Percentiles rank a stretch among this genome's conserved stretches.
phyloP scores from a whole-genome alignment of 2,113 vertebrate genomes.

The Thinocorus orbignyianus region DNA sequence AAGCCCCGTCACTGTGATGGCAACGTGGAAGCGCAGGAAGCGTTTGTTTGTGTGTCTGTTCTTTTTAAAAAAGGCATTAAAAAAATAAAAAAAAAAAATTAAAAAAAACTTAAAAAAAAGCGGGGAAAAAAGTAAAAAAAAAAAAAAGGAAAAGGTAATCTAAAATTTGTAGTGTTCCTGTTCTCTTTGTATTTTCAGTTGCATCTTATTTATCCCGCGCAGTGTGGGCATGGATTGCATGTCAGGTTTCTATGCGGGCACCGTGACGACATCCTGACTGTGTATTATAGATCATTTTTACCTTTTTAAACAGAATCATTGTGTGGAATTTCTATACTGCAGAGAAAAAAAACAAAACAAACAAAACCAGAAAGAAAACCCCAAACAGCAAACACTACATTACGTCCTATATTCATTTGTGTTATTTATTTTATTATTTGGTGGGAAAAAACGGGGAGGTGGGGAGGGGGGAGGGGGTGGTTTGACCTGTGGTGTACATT shows the following conservation, averaged over 20 bases:
- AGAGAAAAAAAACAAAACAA: no score
- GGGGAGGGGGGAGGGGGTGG: background rate
- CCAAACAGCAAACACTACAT: conserved; percentile 72
- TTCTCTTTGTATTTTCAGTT: conserved; percentile 65
- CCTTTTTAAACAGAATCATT: conserved; percentile 66
- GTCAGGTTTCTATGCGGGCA: conserved; percentile 62
- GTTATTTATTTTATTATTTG: conserved; percentile 50
- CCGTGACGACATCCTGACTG: conserved; percentile 35
- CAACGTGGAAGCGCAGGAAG: conserved; percentile 54
- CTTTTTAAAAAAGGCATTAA: conserved; percentile 45
- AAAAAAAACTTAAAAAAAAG: background rate
- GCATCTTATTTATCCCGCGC: conserved; percentile 62
- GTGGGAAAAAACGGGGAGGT: background rate
- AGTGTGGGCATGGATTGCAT: conserved; percentile 68
- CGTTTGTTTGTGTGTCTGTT: conserved; percentile 34
- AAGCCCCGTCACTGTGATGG: conserved; percentile 69
- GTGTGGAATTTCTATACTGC: conserved; percentile 69
- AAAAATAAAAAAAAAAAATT: background rate
- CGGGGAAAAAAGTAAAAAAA: background rate
- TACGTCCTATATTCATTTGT: conserved; percentile 47
- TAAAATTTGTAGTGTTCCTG: conserved; percentile 53
- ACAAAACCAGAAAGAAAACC: no score
- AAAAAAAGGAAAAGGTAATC: no score
- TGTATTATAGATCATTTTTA: conserved; percentile 74
- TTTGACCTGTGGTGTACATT: conserved; percentile 50